Base-by-base conservation (phyloP, 37 sponge, comb jelly and placozoan genomes). In the Chondrosia reniformis region DNA sequence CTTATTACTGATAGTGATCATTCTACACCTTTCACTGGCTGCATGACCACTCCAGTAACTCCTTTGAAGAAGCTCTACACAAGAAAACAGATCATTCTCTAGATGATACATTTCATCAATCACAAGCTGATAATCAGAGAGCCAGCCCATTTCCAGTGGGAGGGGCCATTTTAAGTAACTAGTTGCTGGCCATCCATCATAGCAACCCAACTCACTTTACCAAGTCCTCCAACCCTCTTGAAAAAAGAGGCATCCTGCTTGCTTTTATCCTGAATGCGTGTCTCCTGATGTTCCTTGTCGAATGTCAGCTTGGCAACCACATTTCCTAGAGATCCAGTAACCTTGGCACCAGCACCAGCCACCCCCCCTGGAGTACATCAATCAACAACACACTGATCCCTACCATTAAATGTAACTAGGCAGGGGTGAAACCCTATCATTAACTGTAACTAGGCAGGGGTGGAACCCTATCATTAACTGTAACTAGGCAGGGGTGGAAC, bases 11-110 rank as follows among this genome's bases (percentile, higher is more conserved):
- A n/a, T n/a, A n/a, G n/a, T n/a, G n/a, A n/a, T n/a, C n/a, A n/a
- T n/a, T n/a, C n/a, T n/a, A n/a, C 31, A 89, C 91, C 91, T 91
- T 91, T 91, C 32, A 91, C 81, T 30, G 91, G 91, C 54, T 91
- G 91, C 9, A 84, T 82, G 8, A 91, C 87, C 19, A 91, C 91
- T 36, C 91, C 91, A 1, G 91, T 86, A 9, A 91, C 87, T 15
- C 91, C 91, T 57, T 83, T 84, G 56, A 84, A 75, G 43, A 91
- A 38, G 59, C 86, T 91, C 91, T 91, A 67, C 15, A 64, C 17
- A 56, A 17, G 0, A 58, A 24, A 39, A 4, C 4, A 44, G 2
- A 34, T 4, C 27, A 74, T 27, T 17, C 17, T 27, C 44, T 10
- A 8, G 28, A 1, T 36, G 24, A n/a, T 5, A 74, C n/a, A 33